Conservation (phyloP, 2,797 vertebrate genomes). For the Tarsius wallacei region DNA sequence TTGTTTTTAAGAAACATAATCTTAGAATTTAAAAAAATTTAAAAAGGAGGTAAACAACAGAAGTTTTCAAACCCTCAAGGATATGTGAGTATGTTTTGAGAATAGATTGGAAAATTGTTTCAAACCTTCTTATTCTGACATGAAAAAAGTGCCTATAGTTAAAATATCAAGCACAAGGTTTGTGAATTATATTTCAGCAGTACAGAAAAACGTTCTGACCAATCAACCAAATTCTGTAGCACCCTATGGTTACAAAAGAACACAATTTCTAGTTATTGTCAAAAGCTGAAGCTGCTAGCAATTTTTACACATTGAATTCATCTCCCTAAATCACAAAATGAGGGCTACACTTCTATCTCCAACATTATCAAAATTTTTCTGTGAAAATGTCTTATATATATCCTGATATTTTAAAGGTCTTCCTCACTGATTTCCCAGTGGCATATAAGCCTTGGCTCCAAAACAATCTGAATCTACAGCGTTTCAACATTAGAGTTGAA, state of each 20-base stretch:
- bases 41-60: constrained; percentile 54
- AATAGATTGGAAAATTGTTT: constrained; percentile 51
- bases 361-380: constrained; percentile 3
- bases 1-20: constrained; percentile 48
- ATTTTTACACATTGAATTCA: constrained; percentile 53
- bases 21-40: constrained; percentile 60
- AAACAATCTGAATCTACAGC: background rate
- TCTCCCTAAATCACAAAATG: constrained; percentile 39
- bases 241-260: constrained; percentile 28
- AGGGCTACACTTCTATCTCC: background rate
- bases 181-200: constrained; percentile 39
- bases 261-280: constrained; percentile 26
- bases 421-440: background rate
- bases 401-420: constrained; percentile 6
- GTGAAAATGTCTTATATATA: constrained; percentile 16
- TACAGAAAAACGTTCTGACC: constrained; percentile 44
- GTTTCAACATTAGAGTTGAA: constrained; percentile 26
- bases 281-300: constrained; percentile 55
- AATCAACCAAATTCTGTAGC: constrained; percentile 50
- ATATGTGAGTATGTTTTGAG: background rate
- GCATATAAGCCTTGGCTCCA: background rate
- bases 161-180: constrained; percentile 62
- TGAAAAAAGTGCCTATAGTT: background rate
- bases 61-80: constrained; percentile 48
- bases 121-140: constrained; percentile 49